phyloP scores from a whole-genome alignment of 2,113 vertebrate genomes.

The Cathartes aura region DNA sequence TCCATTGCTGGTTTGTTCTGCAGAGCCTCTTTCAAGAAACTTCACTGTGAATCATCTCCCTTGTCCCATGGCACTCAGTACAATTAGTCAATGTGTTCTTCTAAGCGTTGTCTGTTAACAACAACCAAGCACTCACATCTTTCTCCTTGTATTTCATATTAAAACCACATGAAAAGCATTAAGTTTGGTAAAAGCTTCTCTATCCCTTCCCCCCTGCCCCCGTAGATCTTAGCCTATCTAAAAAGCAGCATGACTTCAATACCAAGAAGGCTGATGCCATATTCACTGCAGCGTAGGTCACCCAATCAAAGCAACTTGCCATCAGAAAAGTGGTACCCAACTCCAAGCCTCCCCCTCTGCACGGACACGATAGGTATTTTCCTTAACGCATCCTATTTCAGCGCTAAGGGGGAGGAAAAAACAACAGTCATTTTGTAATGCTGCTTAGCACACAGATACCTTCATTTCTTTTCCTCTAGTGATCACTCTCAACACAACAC shows the following conservation, averaged over 20 bases:
- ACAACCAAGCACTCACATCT: not conserved
- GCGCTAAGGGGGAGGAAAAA: too few relatives aligned
- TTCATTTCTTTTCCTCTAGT: not conserved
- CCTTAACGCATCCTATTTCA: fast-evolving
- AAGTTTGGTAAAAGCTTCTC: not conserved
- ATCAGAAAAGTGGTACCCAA: not conserved
- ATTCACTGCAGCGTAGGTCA: fast-evolving
- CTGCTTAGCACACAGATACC: too few relatives aligned
- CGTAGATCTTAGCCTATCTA: not conserved
- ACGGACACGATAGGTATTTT: too few relatives aligned
- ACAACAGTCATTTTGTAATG: fast-evolving
- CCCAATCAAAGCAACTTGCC: not conserved
- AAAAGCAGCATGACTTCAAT: not conserved
- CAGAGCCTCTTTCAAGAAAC: not conserved
- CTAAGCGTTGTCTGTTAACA: not conserved
- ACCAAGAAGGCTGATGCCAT: not conserved
- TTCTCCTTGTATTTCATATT: not conserved
- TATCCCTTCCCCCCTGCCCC: too few relatives aligned
- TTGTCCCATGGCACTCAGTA: not conserved
- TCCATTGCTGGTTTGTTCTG: not conserved
- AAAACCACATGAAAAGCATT: not conserved
- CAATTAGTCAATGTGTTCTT: not conserved
- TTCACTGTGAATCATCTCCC: not conserved
- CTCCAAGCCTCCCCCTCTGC: not conserved
- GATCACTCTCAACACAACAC: too few relatives aligned